Evolutionary conservation across 2,113 vertebrate species (phyloP), one percentile per base, ranked within the genome.

Genomic region (Herpetotheres cachinnans): DNA sequence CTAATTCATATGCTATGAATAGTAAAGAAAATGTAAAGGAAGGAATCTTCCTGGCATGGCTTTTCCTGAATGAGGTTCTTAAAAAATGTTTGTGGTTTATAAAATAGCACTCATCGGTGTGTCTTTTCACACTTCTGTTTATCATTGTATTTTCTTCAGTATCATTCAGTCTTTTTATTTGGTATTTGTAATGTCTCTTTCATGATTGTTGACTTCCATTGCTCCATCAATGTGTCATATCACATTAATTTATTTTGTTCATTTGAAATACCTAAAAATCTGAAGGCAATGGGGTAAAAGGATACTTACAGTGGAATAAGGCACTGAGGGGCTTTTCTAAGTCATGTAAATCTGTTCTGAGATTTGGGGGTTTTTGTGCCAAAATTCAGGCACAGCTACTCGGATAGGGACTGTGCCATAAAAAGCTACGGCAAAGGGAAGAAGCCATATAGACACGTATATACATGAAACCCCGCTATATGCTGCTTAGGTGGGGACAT

Each of bases 11-110:
- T 52, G 44, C 49, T 69, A 16, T 91, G 91, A 96, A 91, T 66
- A 87, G 73, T 52, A 63, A 94, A 67, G 49, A 79, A 86, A 91
- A 93, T 89, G 17, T 87, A 80, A 91, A 91, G 65, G 83, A 83
- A 77, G 47, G 44, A 82, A 16, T 72, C 59, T 72, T 94, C 52
- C 49, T 87, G 69, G 54, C 18, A 9, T 74, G 36, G 44, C 30
- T 69, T 79, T 87, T 84, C 44, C 71, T 62, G 62, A 91, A 65
- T 56, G 40, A 92, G 25, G 14, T 26, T 85, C 87, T 71, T 11
- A 47, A 85, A 78, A 92, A 78, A 32, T 73, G 65, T 30, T 59
- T 59, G 29, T 1, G 1, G 17, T 61, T 94, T 73, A 70, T 85
- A 38, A 86, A 92, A 61, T 61, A 77, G 44, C 20, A 65, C 49